phyloP scores from a whole-genome alignment of 2,797 vertebrate species.

The Chrosomus eos region DNA sequence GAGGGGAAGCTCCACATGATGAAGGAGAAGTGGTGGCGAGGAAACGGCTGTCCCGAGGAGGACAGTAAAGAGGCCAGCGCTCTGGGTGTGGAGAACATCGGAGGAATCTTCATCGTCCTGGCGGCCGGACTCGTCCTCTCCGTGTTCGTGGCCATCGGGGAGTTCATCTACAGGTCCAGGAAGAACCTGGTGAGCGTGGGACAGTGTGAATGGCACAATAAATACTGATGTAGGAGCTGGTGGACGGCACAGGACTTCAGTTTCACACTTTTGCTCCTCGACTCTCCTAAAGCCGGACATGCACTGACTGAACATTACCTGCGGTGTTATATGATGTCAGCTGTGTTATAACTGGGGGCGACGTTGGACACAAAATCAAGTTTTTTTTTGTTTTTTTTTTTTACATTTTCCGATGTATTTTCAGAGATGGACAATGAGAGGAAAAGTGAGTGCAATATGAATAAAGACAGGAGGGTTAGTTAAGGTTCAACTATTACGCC shows the following conservation, averaged over 20 bases:
- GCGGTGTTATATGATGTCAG: background rate
- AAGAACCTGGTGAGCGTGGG: conserved; percentile 89
- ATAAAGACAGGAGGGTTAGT: background rate
- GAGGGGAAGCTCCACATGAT: conserved; percentile 98
- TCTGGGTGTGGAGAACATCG: conserved; percentile 95
- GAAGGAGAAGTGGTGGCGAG: conserved; percentile 99
- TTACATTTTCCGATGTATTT: background rate
- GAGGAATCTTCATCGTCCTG: conserved; percentile 98
- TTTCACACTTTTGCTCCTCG: too few relatives aligned
- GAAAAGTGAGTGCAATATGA: background rate
- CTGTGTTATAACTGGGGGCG: background rate
- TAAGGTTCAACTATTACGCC: conserved; percentile 65
- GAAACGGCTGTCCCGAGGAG: conserved; percentile 95
- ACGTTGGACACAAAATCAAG: background rate
- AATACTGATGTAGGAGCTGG: conserved; percentile 69
- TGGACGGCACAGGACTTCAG: background rate
- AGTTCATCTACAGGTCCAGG: conserved; percentile 96
- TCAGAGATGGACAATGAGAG: background rate
- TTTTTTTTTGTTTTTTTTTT: too few relatives aligned
- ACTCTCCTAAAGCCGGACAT: too few relatives aligned
- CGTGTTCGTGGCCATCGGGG: conserved; percentile 96
- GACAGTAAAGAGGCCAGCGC: conserved; percentile 97
- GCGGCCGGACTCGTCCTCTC: conserved; percentile 96
- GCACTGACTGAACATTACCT: background rate
- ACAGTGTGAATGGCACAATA: conserved; percentile 83